Evolutionary conservation across 2,888 invertebrate genomes (phyloP).

Genomic region (Gari tellinella): DNA sequence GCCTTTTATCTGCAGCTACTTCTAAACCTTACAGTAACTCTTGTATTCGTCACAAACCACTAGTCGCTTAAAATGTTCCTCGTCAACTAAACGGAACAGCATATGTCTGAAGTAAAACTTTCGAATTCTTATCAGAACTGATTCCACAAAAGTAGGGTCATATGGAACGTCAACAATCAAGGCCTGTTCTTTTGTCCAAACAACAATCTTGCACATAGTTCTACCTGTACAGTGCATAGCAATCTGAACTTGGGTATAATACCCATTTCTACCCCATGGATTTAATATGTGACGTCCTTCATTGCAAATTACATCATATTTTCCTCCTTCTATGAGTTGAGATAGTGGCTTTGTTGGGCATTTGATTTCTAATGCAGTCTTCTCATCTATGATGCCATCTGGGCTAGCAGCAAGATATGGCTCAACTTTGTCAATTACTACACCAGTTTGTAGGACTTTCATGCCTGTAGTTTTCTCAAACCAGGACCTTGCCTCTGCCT

Average conservation of each 20-base stretch:
- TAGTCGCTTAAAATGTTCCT: conserved; percentile 4
- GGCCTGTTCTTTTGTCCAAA: conserved; percentile 15
- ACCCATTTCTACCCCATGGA: conserved; percentile 28
- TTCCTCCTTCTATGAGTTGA: not conserved
- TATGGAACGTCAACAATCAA: conserved; percentile 9
- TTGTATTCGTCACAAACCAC: conserved; percentile 10
- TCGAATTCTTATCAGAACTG: conserved; percentile 9
- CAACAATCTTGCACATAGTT: conserved; percentile 23
- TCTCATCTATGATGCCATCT: conserved; percentile 16
- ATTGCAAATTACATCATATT: conserved; percentile 14
- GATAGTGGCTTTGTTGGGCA: conserved; percentile 19
- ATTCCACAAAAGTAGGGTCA: conserved; percentile 7
- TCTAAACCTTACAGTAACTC: not conserved
- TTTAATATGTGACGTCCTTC: not conserved
- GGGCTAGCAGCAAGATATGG: conserved; percentile 35
- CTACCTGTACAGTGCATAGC: conserved; percentile 19
- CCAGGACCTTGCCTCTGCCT: conserved; percentile 21
- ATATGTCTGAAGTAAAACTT: conserved; percentile 20
- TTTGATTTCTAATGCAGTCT: conserved; percentile 32
- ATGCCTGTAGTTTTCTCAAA: conserved; percentile 7
- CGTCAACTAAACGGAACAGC: conserved; percentile 12
- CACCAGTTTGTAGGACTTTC: conserved; percentile 2
- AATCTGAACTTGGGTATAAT: conserved; percentile 26
- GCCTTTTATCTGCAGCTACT: too few relatives aligned
- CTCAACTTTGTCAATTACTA: conserved; percentile 9